These are phyloP conservation scores for Neodon shergylaensis DNA, from an alignment of 2,113 vertebrate genomes.

Conservation along the genomic window DNA sequence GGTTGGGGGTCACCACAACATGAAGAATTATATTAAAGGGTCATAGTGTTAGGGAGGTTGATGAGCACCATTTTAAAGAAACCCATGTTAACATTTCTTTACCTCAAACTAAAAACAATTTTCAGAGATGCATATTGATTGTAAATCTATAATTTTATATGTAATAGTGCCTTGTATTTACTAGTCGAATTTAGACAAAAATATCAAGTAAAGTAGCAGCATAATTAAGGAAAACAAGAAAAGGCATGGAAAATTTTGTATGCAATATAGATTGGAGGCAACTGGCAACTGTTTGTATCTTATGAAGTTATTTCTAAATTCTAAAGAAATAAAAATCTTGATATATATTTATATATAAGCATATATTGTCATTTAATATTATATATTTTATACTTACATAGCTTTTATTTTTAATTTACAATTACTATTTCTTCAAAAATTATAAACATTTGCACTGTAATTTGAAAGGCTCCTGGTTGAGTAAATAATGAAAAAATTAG, in stretches of 20 bases:
- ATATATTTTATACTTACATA: not conserved
- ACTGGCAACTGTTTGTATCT: not conserved
- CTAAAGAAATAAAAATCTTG: constrained; percentile 1
- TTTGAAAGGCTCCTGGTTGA: not conserved
- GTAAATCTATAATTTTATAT: not conserved
- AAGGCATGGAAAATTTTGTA: not conserved
- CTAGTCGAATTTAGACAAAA: constrained; percentile 28
- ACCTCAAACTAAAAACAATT: not conserved
- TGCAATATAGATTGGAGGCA: not conserved
- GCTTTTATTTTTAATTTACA: not conserved
- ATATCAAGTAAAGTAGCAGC: not conserved
- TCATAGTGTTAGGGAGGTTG: not conserved
- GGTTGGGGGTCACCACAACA: not conserved
- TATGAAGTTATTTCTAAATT: not conserved
- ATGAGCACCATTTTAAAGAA: not conserved
- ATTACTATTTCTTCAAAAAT: not conserved
- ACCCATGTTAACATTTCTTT: not conserved
- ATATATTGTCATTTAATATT: not conserved
- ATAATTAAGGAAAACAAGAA: not conserved
- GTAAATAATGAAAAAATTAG: not conserved
- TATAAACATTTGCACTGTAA: not conserved
- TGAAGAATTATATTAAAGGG: not conserved
- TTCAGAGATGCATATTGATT: not conserved
- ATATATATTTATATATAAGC: not conserved
- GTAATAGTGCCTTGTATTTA: not conserved